Evolutionary conservation across 1,140 invertebrate species (phyloP).

Genomic region (Hyles euphorbiae): DNA sequence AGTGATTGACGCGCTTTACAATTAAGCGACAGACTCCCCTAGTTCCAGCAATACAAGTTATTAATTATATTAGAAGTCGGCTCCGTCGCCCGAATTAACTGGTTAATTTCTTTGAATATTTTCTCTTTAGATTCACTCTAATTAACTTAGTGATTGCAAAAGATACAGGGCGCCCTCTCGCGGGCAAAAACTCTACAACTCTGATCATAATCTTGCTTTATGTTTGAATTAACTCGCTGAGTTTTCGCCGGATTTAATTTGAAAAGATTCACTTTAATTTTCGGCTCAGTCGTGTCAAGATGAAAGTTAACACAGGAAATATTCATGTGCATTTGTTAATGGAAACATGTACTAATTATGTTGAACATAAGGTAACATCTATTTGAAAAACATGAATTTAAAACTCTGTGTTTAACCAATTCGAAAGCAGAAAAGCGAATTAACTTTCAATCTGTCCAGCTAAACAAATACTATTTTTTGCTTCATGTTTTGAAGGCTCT

Average conservation of each 20-base stretch:
- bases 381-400: too few relatives aligned
- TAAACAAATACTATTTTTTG: too few relatives aligned
- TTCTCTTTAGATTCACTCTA: conserved; percentile 43
- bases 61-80: conserved; percentile 43
- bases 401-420: too few relatives aligned
- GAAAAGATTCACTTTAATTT: conserved; percentile 23
- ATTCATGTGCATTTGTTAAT: too few relatives aligned
- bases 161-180: conserved; percentile 26
- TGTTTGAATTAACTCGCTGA: conserved; percentile 13
- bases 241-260: conserved; percentile 12
- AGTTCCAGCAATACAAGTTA: conserved; percentile 26
- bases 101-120: conserved; percentile 55
- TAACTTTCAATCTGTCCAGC: too few relatives aligned
- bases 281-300: neutral
- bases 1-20: too few relatives aligned
- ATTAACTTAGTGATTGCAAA: conserved; percentile 57
- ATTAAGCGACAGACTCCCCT: too few relatives aligned
- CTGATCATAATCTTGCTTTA: conserved; percentile 43
- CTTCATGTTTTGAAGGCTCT: too few relatives aligned
- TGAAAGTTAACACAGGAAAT: too few relatives aligned
- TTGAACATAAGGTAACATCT: too few relatives aligned
- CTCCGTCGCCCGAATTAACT: conserved; percentile 38
- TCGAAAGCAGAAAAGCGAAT: too few relatives aligned
- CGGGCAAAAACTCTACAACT: conserved; percentile 35
- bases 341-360: too few relatives aligned